Evolutionary conservation across 2,888 invertebrate species (phyloP), one percentile per base, ranked within the genome.

Genomic region (Seladonia tumulorum): DNA sequence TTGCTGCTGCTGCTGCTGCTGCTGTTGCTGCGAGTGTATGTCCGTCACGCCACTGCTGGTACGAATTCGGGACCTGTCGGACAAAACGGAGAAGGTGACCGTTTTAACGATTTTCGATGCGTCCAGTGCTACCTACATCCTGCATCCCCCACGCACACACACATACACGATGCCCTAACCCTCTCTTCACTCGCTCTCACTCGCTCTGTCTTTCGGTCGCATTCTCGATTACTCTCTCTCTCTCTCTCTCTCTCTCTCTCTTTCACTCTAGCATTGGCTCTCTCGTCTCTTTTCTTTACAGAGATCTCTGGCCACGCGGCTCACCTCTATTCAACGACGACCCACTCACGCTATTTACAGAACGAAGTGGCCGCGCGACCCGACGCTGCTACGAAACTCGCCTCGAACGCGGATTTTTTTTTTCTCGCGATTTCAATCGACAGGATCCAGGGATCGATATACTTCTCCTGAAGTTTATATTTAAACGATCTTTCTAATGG

Each of bases 41-140:
- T 98, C 98, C 94, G 97, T 97, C 95, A 98, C 97, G 95, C 97
- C 97, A 95, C 97, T 97, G 92, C 97, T 97, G 90, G 97, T 97
- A 91, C 97, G 96, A 91, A 97, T 96, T 91, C 98, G 97, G 86
- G 97, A 97, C 97, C 98, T 98, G 96, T 45, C 49, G 25, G 96
- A 96, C 29, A 45, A 84, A 16, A 14, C 35, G 16, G 22, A 76
- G 57, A 79, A 1, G 18, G 29, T 85, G 66, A 75, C 4, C 60
- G 53, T 68, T 45, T 79, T 87, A 84, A 73, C 82, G 83, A 84
- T 84, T 84, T 84, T 84, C 83, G 77, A 84, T 84, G 72, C 70
- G 45, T 14, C 74, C 45, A 45, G 72, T 63, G 66, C 63, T 39
- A 8, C 45, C 22, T 14, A 35, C 68, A 68, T 39, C 68, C 68